Conservation (phyloP, 2,888 invertebrate species). For the Andrena bucephala region DNA sequence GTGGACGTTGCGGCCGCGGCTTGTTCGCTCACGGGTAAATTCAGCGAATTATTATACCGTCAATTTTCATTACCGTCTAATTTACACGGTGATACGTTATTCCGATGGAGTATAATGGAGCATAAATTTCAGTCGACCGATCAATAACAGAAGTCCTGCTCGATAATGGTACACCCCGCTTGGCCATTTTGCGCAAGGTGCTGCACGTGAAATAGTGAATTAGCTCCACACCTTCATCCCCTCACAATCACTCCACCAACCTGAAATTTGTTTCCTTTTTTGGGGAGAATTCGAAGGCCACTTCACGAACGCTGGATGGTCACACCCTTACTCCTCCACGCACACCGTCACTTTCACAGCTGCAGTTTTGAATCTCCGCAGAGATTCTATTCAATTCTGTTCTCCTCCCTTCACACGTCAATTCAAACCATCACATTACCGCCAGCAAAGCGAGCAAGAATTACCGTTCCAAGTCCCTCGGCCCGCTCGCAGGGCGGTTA, state of each 20-base stretch:
- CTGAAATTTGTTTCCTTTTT: too few relatives aligned
- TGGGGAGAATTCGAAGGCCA: too few relatives aligned
- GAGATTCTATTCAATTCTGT: too few relatives aligned
- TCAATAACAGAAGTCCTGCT: constrained; percentile 38
- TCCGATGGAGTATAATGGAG: constrained; percentile 44
- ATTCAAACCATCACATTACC: neutral
- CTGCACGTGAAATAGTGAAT: neutral
- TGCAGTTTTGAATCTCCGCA: too few relatives aligned
- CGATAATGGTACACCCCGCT: neutral
- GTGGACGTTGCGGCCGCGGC: neutral
- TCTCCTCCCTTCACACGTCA: neutral
- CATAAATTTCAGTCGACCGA: constrained; percentile 47
- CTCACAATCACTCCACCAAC: too few relatives aligned
- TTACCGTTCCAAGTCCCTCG: neutral
- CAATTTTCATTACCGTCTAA: constrained; percentile 59
- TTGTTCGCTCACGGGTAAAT: constrained; percentile 26
- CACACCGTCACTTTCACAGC: too few relatives aligned
- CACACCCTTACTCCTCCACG: too few relatives aligned
- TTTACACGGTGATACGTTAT: constrained; percentile 54
- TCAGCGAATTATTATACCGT: constrained; percentile 59
- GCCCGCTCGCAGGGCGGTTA: neutral
- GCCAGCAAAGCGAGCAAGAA: neutral
- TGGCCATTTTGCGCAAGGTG: neutral
- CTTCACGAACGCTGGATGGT: too few relatives aligned
- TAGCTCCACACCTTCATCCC: neutral